Base-by-base conservation (phyloP, 2,113 vertebrate species). In the Cisticola juncidis region DNA sequence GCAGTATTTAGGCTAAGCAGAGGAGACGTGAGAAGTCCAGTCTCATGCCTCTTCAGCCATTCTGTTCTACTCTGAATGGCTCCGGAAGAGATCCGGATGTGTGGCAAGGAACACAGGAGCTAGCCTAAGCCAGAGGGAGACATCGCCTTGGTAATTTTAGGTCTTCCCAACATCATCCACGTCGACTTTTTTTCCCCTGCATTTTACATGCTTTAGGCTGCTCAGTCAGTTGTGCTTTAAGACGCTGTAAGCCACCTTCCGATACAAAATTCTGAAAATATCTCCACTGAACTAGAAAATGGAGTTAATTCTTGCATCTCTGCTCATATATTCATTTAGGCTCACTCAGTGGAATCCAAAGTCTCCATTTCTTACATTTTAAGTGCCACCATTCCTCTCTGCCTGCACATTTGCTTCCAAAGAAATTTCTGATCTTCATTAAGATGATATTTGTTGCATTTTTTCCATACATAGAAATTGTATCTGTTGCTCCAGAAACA, bases 231-330 rank as follows among this genome's bases (percentile, higher is more conserved):
- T 2, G 2, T 86, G 68, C 40, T 86, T 14, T 24, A 79, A 77
- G 42, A 66, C 22, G 9, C 2, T 38, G 17, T 60, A 66, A 85
- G 85, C 38, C 53, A 92, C 82, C 74, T 93, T 85, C 60, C 60
- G 80, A 57, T 24, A 68, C 35, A 65, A 85, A 86, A 88, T 74
- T 84, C 76, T 54, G 47, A 86, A 83, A 93, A 29, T 18, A 80
- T 40, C 78, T 85, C 79, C 48, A 90, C 6, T 91, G 90, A 86
- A 70, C 58, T 54, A 82, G 88, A 96, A 96, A 94, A 94, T 21
- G 31, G 11, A 91, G 71, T 25, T 40, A 51, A 85, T 82, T 87
- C 73, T 50, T 69, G 40, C 70, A 87, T 85, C 38, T 80, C 81
- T 85, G 74, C 81, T 76, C 48, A 2, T 47, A 68, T 26, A 42